These are phyloP conservation scores for Dione vanillae DNA, from an alignment of 2,888 invertebrate species.

Conservation along the genomic window DNA sequence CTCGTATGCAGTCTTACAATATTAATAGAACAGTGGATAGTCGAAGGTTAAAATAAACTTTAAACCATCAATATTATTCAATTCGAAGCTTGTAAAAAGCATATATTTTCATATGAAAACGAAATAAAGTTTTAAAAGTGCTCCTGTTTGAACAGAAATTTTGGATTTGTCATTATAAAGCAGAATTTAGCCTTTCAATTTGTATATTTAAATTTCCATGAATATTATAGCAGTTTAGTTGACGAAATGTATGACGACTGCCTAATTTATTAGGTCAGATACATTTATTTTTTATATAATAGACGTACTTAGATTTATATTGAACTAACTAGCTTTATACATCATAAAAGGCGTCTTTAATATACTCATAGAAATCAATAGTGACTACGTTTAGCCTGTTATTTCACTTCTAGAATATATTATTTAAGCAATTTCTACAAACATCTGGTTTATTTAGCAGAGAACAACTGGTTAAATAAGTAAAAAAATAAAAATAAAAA, in stretches of 20 bases:
- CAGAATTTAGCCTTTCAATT: slow-evolving; percentile 2
- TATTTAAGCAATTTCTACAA: no score
- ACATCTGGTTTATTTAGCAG: no score
- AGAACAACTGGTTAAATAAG: no score
- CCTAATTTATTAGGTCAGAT: neutral
- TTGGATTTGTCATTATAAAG: neutral
- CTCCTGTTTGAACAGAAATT: neutral
- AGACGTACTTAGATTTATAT: no score
- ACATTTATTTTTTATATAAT: no score
- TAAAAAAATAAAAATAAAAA: no score
- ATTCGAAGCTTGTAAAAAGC: neutral
- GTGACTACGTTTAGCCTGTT: no score
- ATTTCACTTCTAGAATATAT: no score
- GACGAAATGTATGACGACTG: neutral
- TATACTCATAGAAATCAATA: no score
- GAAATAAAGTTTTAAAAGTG: neutral
- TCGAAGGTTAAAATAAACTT: neutral
- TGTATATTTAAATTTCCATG: neutral
- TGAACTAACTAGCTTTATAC: no score
- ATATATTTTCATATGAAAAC: neutral
- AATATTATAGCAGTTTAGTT: neutral
- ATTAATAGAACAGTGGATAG: slow-evolving; percentile 19
- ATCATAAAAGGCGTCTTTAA: no score
- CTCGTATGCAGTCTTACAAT: slow-evolving; percentile 21
- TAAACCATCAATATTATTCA: neutral